phyloP scores from a whole-genome alignment of 2,113 vertebrate genomes.

The Meleagris gallopavo region DNA sequence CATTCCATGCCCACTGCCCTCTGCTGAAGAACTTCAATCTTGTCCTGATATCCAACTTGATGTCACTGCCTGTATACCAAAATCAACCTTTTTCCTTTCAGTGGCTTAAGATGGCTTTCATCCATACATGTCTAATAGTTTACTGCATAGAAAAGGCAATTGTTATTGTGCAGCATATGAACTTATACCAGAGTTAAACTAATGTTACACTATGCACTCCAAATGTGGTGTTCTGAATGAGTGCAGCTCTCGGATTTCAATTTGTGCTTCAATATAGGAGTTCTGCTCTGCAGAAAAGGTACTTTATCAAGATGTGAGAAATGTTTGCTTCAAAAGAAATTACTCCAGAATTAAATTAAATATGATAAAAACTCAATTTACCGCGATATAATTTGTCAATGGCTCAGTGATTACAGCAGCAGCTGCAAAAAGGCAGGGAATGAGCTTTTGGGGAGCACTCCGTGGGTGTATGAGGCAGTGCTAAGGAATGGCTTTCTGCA shows the following conservation, averaged over 20 bases:
- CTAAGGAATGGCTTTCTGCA: background rate
- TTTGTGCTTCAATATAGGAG: background rate
- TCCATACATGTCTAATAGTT: background rate
- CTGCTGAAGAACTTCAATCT: no score
- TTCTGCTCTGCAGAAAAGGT: background rate
- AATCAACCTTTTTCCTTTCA: background rate
- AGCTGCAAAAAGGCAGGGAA: slow-evolving; percentile 11
- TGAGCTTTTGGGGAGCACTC: background rate
- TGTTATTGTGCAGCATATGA: background rate
- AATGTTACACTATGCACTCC: background rate
- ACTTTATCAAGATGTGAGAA: slow-evolving; percentile 4
- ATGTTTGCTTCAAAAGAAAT: slow-evolving; percentile 14
- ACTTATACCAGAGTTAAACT: background rate
- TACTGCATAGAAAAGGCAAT: background rate
- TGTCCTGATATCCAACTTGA: no score
- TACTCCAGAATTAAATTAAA: slow-evolving; percentile 33
- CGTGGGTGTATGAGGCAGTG: background rate
- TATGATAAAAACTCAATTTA: slow-evolving; percentile 48
- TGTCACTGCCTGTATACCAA: background rate
- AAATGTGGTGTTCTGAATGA: background rate
- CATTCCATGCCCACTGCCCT: no score
- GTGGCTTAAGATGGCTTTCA: background rate
- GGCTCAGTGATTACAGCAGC: background rate
- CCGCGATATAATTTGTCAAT: background rate
- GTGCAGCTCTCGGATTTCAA: background rate